Conservation (phyloP, 2,888 invertebrate species). For the Rhagonycha lutea region DNA sequence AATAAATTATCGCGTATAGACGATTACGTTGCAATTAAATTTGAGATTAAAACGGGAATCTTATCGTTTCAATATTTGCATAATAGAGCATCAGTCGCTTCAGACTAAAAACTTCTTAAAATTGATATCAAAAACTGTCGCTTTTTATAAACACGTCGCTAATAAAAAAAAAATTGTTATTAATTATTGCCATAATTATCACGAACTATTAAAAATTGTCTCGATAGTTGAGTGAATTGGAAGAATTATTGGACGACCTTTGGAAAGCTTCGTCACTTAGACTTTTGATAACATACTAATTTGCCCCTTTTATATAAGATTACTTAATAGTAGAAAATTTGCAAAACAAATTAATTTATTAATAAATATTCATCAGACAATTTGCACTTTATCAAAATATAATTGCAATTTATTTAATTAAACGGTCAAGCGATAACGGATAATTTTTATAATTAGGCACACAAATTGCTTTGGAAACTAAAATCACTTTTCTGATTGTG, state of each 20-base stretch:
- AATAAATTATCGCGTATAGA: background rate
- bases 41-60: background rate
- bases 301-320: background rate
- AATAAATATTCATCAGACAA: background rate
- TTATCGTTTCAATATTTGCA: background rate
- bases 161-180: background rate
- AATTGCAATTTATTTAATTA: background rate
- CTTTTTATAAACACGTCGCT: background rate
- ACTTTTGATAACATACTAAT: background rate
- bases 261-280: background rate
- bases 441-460: background rate
- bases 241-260: background rate
- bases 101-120: background rate
- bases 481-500: background rate
- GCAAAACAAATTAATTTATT: background rate
- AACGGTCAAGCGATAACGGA: background rate
- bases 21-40: background rate
- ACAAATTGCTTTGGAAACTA: background rate
- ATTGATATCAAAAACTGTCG: background rate
- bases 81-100: background rate
- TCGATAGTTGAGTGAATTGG: background rate
- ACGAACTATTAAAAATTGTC: background rate
- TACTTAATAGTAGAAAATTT: background rate
- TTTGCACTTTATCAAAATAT: background rate
- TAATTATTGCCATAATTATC: background rate